Percentiles rank a stretch among this genome's conserved stretches.
phyloP scores from a whole-genome alignment of 2,888 invertebrate species.

The Patella ulyssiponensis region DNA sequence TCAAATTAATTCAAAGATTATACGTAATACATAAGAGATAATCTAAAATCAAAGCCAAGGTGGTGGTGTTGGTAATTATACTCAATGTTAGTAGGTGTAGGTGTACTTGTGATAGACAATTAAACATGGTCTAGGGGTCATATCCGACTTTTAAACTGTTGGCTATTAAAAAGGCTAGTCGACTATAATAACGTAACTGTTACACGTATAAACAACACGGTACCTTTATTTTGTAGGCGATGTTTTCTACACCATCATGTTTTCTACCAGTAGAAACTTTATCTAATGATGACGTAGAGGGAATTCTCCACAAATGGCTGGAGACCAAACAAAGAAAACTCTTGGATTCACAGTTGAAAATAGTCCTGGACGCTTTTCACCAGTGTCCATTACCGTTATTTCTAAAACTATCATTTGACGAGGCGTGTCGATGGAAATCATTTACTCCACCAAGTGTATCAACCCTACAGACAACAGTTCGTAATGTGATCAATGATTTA shows the following conservation, averaged over 20 bases:
- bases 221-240: constrained; percentile 24
- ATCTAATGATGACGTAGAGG: constrained; percentile 47
- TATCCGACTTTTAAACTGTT: no score
- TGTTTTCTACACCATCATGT: constrained; percentile 26
- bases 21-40: no score
- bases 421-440: constrained; percentile 64
- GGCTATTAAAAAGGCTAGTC: no score
- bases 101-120: no score
- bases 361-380: constrained; percentile 47
- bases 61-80: no score
- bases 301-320: constrained; percentile 62
- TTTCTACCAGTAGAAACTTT: constrained; percentile 52
- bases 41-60: no score
- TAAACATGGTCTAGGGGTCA: no score
- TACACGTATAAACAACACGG: no score
- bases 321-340: constrained; percentile 45
- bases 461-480: constrained; percentile 49
- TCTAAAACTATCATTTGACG: constrained; percentile 64
- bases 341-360: constrained; percentile 47
- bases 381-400: constrained; percentile 60
- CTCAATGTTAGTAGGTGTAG: no score
- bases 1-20: no score
- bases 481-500: constrained; percentile 51
- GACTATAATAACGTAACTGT: no score
- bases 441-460: constrained; percentile 45